phyloP scores from a whole-genome alignment of 2,113 vertebrate genomes.

The Protobothrops mucrosquamatus region DNA sequence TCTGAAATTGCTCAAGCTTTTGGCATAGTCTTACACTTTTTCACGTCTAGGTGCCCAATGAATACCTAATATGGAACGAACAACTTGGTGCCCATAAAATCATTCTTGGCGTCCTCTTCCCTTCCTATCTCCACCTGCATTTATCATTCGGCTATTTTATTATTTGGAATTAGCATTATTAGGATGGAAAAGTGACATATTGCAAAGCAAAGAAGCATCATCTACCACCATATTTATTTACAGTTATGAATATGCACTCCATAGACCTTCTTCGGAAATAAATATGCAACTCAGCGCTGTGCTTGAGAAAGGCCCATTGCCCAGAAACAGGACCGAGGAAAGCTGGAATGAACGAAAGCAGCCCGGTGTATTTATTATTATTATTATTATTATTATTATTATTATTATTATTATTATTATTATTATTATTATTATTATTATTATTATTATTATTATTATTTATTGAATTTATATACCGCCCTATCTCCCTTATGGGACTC shows the following conservation, averaged over 20 bases:
- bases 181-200: not conserved
- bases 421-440: too few relatives aligned
- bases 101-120: not conserved
- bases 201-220: not conserved
- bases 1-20: not conserved
- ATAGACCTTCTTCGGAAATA: not conserved
- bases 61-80: not conserved
- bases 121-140: not conserved
- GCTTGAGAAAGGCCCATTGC: not conserved
- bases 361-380: not conserved
- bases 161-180: not conserved
- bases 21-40: not conserved
- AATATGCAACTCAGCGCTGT: not conserved
- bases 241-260: not conserved
- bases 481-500: too few relatives aligned
- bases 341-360: not conserved
- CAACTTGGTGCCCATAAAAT: not conserved
- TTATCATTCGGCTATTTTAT: not conserved
- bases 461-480: too few relatives aligned
- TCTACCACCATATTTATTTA: not conserved
- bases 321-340: not conserved
- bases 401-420: too few relatives aligned
- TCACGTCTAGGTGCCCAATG: not conserved
- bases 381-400: too few relatives aligned
- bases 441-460: too few relatives aligned